Evolutionary conservation across 2,888 invertebrate species (phyloP), one percentile per base, ranked within the genome.

Genomic region (Eupeodes luniger): DNA sequence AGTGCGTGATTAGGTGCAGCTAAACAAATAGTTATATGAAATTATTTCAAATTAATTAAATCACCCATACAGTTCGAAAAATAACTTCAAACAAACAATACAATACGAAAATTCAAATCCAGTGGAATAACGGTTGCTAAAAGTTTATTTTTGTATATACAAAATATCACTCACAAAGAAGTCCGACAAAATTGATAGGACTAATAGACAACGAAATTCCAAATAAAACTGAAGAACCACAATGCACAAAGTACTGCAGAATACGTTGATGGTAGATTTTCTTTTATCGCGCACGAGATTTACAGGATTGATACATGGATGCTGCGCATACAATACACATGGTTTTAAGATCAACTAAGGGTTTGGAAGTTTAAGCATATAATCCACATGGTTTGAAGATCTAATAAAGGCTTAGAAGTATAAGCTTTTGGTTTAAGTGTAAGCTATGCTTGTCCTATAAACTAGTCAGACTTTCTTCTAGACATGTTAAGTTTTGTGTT

Each of bases 301-400:
- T 55, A 36, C 1, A n/a, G 10, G 27, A 36, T 27, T 40, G 70
- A 11, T 75, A 76, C 64, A 66, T 53, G 47, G 86, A 87, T 80
- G 82, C 83, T 83, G 86, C 86, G 82, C 82, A 87, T 80, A 76
- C 4, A 27, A 80, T 82, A 70, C 83, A 87, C 76, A 87, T 80
- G 83, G 53, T 76, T 76, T 53, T 61, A 40, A 76, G 5, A 79
- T 72, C 55, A 27, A 75, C 79, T 87, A 76, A 5, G 19, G 4
- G 3, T 2, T 14, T 14, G 14, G 4, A 55, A 67, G 67, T 49
- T 36, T 16, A 44, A 77, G 82, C 82, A 87, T 80, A 76, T 6
- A 40, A 80, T 82, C 75, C 83, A 87, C 76, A 87, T 80, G 83
- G 53, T 76, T 76, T 53, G 67, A 40, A 76, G 5, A 79, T 72